Conservation (phyloP, 2,797 vertebrate species). For the Acipenser oxyrinchus region DNA sequence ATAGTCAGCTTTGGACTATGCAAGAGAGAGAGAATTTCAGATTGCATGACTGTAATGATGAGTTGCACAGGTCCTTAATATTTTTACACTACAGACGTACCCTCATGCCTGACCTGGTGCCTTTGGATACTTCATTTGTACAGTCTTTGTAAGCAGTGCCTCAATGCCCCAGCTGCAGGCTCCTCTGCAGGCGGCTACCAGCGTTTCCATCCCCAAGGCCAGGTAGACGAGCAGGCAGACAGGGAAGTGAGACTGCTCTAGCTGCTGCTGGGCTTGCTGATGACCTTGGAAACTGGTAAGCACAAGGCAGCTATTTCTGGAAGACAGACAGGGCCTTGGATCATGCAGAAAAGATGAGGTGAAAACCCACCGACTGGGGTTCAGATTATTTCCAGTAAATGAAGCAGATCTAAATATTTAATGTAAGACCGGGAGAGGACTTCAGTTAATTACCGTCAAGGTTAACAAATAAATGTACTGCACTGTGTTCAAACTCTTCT, state of each 20-base stretch:
- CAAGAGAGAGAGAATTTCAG: background rate
- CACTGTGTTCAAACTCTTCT: too few relatives aligned
- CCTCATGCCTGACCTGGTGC: background rate
- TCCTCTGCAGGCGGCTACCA: background rate
- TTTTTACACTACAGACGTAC: background rate
- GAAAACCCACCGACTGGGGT: background rate
- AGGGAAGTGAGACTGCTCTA: background rate
- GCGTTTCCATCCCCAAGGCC: background rate
- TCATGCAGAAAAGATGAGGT: background rate
- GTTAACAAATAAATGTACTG: background rate
- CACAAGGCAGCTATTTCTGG: conserved; percentile 3
- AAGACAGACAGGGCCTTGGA: background rate
- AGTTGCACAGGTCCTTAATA: too few relatives aligned
- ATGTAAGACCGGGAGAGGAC: conserved; percentile 12
- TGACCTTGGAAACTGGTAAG: conserved; percentile 7
- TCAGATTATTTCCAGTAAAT: conserved; percentile 6
- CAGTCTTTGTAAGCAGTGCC: background rate
- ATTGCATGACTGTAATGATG: too few relatives aligned
- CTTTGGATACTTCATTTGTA: background rate
- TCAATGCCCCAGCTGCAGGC: background rate
- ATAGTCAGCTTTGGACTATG: background rate
- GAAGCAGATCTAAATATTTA: conserved; percentile 8
- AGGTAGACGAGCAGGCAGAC: background rate
- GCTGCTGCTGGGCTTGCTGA: background rate
- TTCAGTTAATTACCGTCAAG: conserved; percentile 8